Percentiles rank a stretch among this genome's conserved stretches.
phyloP scores from a whole-genome alignment of 2,888 invertebrate genomes.

The Nudaria mundana region DNA sequence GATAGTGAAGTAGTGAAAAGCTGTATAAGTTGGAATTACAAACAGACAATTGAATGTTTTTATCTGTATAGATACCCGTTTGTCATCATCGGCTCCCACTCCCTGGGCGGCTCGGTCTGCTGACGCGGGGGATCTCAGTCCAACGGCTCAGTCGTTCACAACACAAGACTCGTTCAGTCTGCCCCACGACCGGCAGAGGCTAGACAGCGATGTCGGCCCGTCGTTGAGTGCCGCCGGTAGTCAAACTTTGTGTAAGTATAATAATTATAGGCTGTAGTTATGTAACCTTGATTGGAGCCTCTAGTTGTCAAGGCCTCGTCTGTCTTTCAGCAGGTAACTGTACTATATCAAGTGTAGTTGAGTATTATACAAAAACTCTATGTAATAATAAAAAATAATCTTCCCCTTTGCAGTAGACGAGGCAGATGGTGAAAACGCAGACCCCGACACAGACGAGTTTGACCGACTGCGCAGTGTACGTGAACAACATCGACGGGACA shows the following conservation, averaged over 20 bases:
- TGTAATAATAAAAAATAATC: neutral
- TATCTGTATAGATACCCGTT: slow-evolving; percentile 42
- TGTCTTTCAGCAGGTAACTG: too few relatives aligned
- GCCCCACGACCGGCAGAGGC: slow-evolving; percentile 47
- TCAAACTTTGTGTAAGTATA: slow-evolving; percentile 58
- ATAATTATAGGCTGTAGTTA: neutral
- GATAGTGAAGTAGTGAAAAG: too few relatives aligned
- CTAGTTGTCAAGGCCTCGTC: too few relatives aligned
- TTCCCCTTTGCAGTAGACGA: slow-evolving; percentile 59
- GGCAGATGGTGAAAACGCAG: slow-evolving; percentile 52
- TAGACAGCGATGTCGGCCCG: slow-evolving; percentile 76
- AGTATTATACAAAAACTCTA: too few relatives aligned
- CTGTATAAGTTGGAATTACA: too few relatives aligned
- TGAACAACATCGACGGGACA: slow-evolving; percentile 85
- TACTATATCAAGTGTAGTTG: too few relatives aligned
- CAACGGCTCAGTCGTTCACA: slow-evolving; percentile 54
- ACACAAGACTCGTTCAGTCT: slow-evolving; percentile 54
- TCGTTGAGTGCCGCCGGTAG: slow-evolving; percentile 75
- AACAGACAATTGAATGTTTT: too few relatives aligned
- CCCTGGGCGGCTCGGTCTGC: slow-evolving; percentile 45
- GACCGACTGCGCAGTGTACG: slow-evolving; percentile 85
- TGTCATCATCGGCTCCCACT: slow-evolving; percentile 69
- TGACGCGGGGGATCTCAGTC: slow-evolving; percentile 46
- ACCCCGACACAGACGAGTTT: slow-evolving; percentile 83
- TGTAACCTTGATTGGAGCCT: neutral